Evolutionary conservation across 1,140 invertebrate genomes (phyloP), one percentile per base, ranked within the genome.

Genomic region (Bombus ignitus): DNA sequence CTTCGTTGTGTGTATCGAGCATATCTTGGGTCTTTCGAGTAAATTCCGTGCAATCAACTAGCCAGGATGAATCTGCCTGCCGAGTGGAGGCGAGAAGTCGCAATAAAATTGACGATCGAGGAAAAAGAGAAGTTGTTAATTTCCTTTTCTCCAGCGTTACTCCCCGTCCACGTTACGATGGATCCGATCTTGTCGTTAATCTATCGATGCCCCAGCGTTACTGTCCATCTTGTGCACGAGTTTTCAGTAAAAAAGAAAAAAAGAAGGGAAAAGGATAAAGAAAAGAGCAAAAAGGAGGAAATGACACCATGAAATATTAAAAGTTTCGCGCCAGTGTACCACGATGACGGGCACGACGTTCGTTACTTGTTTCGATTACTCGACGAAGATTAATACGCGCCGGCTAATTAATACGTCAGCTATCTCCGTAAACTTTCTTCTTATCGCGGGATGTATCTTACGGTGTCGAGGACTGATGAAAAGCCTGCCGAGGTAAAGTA

Each of bases 91-190:
- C 79, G 70, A 75, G 75, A 83, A 78, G 42, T 87, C 84, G 84
- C 83, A 89, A 92, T 92, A 92, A 92, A 92, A 91, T 90, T 90
- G 87, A 91, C 89, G 87, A 86, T 32, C 47, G 77, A 39, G 87
- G 89, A 86, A 88, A 66, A 90, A 90, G 87, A 71, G 78, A 81
- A 89, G 68, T 92, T 84, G 90, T 93, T 92, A 91, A 91, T 92
- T 92, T 92, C 87, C 92, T 90, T 73, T 80, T 83, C 10, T 15
- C 37, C 57, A 3, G 32, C 75, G 57, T 35, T 62, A 15, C 28
- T 6, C 28, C 15, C 1, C 12, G 9, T 1, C 9, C 18, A 1
- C 44, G 53, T 76, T 85, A 62, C 77, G 39, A 72, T 59, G 25
- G 4, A 39, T 70, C 42, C 62, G 84, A 71, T 39, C 42, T 42